Evolutionary conservation across 2,888 invertebrate genomes (phyloP).

Genomic region (Subacronicta megacephala): DNA sequence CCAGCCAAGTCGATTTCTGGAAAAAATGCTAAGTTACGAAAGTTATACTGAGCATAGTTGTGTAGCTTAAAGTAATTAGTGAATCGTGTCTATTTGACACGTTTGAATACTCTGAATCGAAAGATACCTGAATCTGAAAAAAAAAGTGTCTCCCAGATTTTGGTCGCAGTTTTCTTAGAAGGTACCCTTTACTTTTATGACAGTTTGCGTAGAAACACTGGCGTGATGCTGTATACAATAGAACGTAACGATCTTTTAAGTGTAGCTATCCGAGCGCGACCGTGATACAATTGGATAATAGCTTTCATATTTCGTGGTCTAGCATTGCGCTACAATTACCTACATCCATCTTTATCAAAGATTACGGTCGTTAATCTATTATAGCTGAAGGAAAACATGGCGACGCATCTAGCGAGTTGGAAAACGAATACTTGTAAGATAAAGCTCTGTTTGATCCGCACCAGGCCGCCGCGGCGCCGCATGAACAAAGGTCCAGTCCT

Average conservation of each 20-base stretch:
- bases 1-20: constrained; percentile 92
- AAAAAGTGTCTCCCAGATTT: no score
- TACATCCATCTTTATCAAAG: background rate
- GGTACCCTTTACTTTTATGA: background rate
- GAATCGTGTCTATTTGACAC: no score
- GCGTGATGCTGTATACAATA: constrained; percentile 13
- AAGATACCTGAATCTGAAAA: no score
- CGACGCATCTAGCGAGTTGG: background rate
- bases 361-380: background rate
- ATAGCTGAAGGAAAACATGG: background rate
- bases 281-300: constrained; percentile 41
- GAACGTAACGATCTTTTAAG: constrained; percentile 12
- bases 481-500: background rate
- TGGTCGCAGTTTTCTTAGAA: no score
- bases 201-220: background rate
- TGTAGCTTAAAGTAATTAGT: no score
- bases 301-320: constrained; percentile 41
- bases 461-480: background rate
- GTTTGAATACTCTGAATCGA: no score
- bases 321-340: constrained; percentile 8
- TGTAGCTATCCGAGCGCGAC: constrained; percentile 24
- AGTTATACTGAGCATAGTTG: no score
- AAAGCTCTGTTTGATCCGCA: no score
- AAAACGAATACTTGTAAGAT: background rate
- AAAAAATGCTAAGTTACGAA: constrained; percentile 52